Evolutionary conservation across 1,140 invertebrate species (phyloP).

Genomic region (Kradibia gibbosae): DNA sequence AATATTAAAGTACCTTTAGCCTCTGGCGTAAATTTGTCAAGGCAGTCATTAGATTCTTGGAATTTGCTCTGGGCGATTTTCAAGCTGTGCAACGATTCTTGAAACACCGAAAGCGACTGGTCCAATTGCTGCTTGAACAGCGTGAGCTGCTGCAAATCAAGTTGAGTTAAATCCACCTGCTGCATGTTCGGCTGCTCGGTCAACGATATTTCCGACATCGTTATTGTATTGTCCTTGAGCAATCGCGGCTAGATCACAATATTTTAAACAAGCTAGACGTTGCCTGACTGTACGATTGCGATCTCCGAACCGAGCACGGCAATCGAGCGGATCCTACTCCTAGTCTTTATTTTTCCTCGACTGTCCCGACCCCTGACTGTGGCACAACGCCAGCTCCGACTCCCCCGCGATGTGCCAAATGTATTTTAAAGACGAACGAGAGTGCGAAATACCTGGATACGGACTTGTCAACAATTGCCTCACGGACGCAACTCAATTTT

Average conservation of each 20-base stretch:
- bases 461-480: too few relatives aligned
- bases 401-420: too few relatives aligned
- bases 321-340: too few relatives aligned
- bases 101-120: slow-evolving; percentile 88
- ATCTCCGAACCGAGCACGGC: too few relatives aligned
- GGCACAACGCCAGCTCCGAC: too few relatives aligned
- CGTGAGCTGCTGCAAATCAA: slow-evolving; percentile 85
- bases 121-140: slow-evolving; percentile 90
- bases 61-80: slow-evolving; percentile 94
- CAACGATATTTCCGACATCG: slow-evolving; percentile 76
- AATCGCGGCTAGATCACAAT: neutral
- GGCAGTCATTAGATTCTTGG: slow-evolving; percentile 87
- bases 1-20: slow-evolving; percentile 78
- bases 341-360: too few relatives aligned
- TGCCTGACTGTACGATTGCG: too few relatives aligned
- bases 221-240: slow-evolving; percentile 28
- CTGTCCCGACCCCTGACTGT: too few relatives aligned
- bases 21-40: slow-evolving; percentile 84
- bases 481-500: too few relatives aligned
- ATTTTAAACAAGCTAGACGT: neutral
- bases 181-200: slow-evolving; percentile 77
- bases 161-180: slow-evolving; percentile 83
- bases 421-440: too few relatives aligned
- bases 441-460: too few relatives aligned
- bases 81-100: slow-evolving; percentile 89